phyloP scores from a whole-genome alignment of 2,113 vertebrate species.

The Zosterops borbonicus region DNA sequence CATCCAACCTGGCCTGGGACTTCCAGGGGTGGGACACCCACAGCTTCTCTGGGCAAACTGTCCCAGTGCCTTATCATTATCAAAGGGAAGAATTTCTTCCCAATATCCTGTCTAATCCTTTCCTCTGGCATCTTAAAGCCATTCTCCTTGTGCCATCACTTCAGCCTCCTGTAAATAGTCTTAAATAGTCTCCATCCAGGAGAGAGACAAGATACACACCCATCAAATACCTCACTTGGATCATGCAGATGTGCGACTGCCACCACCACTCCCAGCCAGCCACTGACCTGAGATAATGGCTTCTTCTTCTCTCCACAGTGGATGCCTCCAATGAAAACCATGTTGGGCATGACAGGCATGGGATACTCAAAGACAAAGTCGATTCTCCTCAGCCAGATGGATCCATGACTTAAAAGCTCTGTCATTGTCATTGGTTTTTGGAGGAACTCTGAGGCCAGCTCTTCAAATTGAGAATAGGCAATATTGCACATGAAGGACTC shows the following conservation, averaged over 20 bases:
- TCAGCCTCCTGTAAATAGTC: background rate
- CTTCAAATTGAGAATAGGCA: conserved; percentile 60
- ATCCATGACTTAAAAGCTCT: conserved; percentile 73
- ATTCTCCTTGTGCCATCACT: background rate
- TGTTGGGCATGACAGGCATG: conserved; percentile 81
- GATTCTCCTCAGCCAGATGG: conserved; percentile 79
- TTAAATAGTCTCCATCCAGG: background rate
- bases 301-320: conserved; percentile 51
- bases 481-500: conserved; percentile 70
- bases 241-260: background rate
- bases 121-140: background rate
- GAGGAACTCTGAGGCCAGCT: conserved; percentile 75
- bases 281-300: conserved; percentile 62
- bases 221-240: background rate
- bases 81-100: background rate
- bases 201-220: background rate
- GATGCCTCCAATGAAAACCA: conserved; percentile 81
- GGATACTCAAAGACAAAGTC: conserved; percentile 84
- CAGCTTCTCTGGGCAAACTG: background rate
- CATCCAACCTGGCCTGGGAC: background rate
- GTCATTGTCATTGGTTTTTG: conserved; percentile 68
- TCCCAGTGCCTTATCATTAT: accelerated
- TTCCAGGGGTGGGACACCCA: background rate
- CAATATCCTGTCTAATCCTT: background rate
- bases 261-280: conserved; percentile 5